Conservation (phyloP, 2,113 vertebrate species). For the Charina bottae region DNA sequence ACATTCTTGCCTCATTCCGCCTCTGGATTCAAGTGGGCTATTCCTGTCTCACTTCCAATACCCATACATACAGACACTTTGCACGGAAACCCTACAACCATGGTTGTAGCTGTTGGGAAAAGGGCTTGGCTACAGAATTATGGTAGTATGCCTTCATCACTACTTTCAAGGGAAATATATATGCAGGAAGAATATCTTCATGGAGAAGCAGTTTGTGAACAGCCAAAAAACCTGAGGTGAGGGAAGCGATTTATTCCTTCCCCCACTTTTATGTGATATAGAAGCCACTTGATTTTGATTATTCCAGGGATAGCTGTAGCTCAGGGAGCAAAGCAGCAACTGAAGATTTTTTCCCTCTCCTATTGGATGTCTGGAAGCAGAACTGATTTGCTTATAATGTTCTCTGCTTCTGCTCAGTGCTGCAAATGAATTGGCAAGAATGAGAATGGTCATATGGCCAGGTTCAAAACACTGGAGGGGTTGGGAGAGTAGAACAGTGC, state of each 20-base stretch:
- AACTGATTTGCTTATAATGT: background rate
- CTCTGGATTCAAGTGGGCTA: background rate
- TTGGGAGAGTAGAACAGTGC: background rate
- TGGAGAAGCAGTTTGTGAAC: background rate
- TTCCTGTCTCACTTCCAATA: background rate
- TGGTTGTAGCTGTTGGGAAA: background rate
- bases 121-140: background rate
- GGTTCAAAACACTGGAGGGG: background rate
- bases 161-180: too few relatives aligned
- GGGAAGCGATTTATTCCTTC: background rate
- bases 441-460: background rate
- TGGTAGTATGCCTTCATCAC: background rate
- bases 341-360: background rate
- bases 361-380: background rate
- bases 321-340: background rate
- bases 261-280: background rate
- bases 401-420: background rate
- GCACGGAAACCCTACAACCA: background rate
- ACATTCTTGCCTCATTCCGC: background rate
- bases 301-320: background rate
- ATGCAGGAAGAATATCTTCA: too few relatives aligned
- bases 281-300: background rate
- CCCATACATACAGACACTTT: background rate
- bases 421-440: background rate
- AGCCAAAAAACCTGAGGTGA: background rate